These are phyloP conservation scores for Hirudinaria manillensis DNA, from an alignment of 2,888 invertebrate species.

Conservation along the genomic window DNA sequence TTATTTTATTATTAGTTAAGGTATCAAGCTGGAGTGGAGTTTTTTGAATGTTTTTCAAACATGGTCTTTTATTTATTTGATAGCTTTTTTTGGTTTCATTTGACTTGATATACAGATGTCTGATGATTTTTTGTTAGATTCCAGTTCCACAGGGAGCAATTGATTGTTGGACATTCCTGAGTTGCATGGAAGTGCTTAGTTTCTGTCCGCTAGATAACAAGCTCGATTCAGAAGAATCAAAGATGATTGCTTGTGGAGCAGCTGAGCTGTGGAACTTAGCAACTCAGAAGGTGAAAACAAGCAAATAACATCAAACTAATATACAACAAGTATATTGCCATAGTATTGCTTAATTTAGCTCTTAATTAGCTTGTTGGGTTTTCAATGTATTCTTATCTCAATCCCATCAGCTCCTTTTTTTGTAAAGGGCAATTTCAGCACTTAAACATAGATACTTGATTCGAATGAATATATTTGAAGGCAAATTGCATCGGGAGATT, in stretches of 20 bases:
- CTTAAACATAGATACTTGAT: neutral
- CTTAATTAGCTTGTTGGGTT: neutral
- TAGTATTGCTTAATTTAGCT: neutral
- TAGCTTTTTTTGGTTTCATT: too few relatives aligned
- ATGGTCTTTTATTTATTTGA: too few relatives aligned
- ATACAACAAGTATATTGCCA: neutral
- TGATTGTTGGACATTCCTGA: slow-evolving; percentile 86
- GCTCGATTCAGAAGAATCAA: neutral
- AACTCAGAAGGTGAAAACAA: slow-evolving; percentile 39
- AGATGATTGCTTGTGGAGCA: neutral
- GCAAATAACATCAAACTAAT: neutral
- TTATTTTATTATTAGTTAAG: too few relatives aligned
- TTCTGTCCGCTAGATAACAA: slow-evolving; percentile 59
- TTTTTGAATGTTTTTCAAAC: too few relatives aligned
- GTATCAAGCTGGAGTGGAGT: too few relatives aligned
- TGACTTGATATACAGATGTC: too few relatives aligned
- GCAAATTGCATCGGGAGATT: slow-evolving; percentile 76
- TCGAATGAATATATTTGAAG: slow-evolving; percentile 54
- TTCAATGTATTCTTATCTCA: too few relatives aligned
- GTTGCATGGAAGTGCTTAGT: slow-evolving; percentile 78
- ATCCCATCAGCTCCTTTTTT: too few relatives aligned
- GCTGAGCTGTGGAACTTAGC: slow-evolving; percentile 5
- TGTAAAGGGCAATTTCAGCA: neutral
- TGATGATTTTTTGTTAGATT: slow-evolving; percentile 52
- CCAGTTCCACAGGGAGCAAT: slow-evolving; percentile 74